phyloP scores from a whole-genome alignment of 2,113 vertebrate species.

The Gobius niger region DNA sequence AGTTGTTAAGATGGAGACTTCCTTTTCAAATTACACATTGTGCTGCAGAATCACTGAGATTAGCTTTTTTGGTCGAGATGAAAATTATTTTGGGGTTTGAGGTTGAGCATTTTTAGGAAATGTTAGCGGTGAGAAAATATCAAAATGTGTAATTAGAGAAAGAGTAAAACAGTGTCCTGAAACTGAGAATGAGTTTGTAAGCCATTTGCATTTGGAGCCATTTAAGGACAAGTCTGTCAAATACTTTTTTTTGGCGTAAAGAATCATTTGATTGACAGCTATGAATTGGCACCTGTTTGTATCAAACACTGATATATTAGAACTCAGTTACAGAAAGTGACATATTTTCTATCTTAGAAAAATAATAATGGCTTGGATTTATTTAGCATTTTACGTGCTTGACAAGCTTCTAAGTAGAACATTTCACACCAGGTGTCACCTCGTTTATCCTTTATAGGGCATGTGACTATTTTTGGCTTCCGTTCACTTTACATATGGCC shows the following conservation, averaged over 20 bases:
- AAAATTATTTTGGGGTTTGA: constrained; percentile 24
- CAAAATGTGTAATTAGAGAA: constrained; percentile 4
- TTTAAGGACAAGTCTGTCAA: neutral
- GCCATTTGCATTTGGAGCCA: neutral
- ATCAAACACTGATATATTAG: no score
- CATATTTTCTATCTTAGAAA: no score
- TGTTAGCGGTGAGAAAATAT: neutral
- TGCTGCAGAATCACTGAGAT: constrained; percentile 9
- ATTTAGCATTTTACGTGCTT: no score
- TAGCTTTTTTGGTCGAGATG: constrained; percentile 1
- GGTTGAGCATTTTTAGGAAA: constrained; percentile 13
- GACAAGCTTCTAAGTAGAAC: no score
- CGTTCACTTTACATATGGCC: no score
- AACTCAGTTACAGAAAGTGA: no score
- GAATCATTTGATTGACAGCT: no score
- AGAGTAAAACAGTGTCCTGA: constrained; percentile 1
- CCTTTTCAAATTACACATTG: constrained; percentile 20
- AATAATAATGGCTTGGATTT: no score
- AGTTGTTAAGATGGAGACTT: constrained; percentile 33
- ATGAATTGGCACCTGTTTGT: neutral
- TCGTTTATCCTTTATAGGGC: no score
- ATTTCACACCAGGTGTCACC: no score
- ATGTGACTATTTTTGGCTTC: no score
- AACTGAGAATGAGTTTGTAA: neutral
- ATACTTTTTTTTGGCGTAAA: no score